A percentile compares a stretch with the other conserved stretches of the same genome.
Evolutionary conservation across 2,113 vertebrate genomes (phyloP).

Genomic region (Ailuropoda melanoleuca): DNA sequence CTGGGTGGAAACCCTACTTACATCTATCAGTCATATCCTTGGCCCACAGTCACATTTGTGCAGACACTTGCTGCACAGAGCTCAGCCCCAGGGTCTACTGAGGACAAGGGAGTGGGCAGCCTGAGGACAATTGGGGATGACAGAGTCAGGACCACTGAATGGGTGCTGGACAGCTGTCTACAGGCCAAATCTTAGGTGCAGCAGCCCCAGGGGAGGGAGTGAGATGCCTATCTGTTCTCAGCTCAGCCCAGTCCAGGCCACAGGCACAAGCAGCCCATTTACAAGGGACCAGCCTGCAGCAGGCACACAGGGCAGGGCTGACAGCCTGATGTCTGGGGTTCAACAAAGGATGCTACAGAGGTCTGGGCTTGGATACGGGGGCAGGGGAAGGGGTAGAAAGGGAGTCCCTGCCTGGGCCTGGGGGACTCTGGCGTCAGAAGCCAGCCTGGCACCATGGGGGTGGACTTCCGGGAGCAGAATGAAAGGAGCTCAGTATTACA

Average conservation of each 20-base stretch:
- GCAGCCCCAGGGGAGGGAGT: neutral
- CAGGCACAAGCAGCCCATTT: slow-evolving; percentile 14
- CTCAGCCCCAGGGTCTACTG: neutral
- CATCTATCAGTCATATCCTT: neutral
- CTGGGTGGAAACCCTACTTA: neutral
- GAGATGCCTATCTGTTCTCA: neutral
- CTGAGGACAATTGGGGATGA: neutral
- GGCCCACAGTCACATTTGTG: neutral
- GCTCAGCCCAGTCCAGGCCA: neutral
- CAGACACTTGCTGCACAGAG: neutral
- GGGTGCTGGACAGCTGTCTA: neutral
- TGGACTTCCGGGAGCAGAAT: neutral
- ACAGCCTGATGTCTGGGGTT: neutral
- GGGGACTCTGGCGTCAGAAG: neutral
- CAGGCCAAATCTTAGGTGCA: neutral
- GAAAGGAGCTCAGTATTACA: neutral
- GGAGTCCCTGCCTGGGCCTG: neutral
- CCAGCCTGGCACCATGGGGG: slow-evolving; percentile 38
- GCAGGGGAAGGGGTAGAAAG: neutral
- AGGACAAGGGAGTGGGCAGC: neutral
- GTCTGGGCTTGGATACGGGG: neutral
- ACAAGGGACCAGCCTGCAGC: neutral
- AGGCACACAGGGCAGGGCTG: neutral
- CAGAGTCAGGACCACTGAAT: neutral
- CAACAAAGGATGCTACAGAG: slow-evolving; percentile 23